Base-by-base conservation (phyloP, 2,888 invertebrate genomes). In the Megalurothrips usitatus region DNA sequence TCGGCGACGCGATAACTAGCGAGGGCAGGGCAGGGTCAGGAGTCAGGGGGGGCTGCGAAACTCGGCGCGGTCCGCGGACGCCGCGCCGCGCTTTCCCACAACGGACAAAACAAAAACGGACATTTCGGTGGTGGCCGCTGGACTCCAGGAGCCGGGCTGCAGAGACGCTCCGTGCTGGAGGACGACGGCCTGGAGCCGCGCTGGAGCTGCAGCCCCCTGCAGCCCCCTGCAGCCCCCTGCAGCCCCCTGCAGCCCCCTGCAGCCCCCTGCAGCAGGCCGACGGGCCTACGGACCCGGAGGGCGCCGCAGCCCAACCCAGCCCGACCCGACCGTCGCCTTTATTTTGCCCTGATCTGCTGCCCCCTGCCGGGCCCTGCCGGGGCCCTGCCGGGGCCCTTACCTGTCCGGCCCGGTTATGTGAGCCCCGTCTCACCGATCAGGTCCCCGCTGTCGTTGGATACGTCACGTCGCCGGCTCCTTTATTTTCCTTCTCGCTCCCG, bases 381-480 rank as follows among this genome's bases (percentile, higher is more conserved):
- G 52, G 52, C 52, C 10, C 10, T 12, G 10, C 52, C 6, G 52
- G 52, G 14, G 52, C 52, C 34, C 34, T 43, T 43, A 43, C 34
- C 34, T 43, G 34, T 43, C 34, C 34, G 34, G 34, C 6, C 34
- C 6, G 12, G 52, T 58, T n/a, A 58, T 58, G 58, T 58, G 58
- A 58, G 58, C 58, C 14, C 17, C 34, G 34, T 43, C 34, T 43
- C 34, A 43, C 34, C 34, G 34, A 43, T 43, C 34, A 43, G 34
- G 34, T 52, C 14, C 52, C 10, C 52, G 14, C 58, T 58, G 58
- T 58, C 58, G 58, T 58, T 58, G 58, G 68, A 75, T 75, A 23
- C 68, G 68, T 75, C 68, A 75, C 68, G 12, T 75, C 68, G 34
- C 34, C 34, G 68, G 19, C n/a, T 68, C 68, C 68, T 68, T 68